A percentile compares a stretch with the other conserved stretches of the same genome.
Conservation (phyloP, 2,113 vertebrate species). For the Catharus bicknelli region DNA sequence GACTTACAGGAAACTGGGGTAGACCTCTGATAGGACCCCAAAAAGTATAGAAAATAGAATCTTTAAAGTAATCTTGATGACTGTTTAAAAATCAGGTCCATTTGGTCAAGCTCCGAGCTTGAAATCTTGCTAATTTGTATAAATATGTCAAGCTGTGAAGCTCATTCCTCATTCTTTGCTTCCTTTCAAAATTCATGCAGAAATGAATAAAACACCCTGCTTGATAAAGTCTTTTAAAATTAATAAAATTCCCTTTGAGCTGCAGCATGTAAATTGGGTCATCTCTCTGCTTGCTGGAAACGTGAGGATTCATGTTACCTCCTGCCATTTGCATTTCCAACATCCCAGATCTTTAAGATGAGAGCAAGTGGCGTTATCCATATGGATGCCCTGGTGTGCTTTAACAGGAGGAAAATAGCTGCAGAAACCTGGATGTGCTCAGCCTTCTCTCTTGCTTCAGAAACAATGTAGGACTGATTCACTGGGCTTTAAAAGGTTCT, state of each 20-base stretch:
- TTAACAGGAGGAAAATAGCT: not conserved
- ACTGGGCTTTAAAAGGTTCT: not conserved
- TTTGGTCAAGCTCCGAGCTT: not conserved
- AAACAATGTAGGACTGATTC: not conserved
- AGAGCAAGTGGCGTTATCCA: not conserved
- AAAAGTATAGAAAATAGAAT: not conserved
- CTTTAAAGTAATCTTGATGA: not conserved
- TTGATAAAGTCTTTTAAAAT: constrained; percentile 3
- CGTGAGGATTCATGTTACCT: not conserved
- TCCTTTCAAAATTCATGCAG: constrained; percentile 14
- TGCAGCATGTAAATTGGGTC: constrained; percentile 16
- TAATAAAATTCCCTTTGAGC: constrained; percentile 23
- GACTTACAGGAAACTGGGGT: not conserved
- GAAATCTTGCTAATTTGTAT: constrained; percentile 24
- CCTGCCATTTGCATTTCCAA: not conserved
- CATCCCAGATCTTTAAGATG: not conserved
- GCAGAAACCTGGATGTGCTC: not conserved
- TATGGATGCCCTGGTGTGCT: not conserved
- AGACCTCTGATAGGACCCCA: not conserved
- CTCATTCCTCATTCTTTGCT: not conserved
- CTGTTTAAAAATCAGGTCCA: not conserved
- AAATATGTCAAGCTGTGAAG: constrained; percentile 12
- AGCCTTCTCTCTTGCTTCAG: not conserved
- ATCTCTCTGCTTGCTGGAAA: constrained; percentile 18
- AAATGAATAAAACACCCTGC: not conserved